A percentile compares a stretch with the other conserved stretches of the same genome.
Evolutionary conservation across 2,888 invertebrate genomes (phyloP).

Genomic region (Hemicrepidius hirtus): DNA sequence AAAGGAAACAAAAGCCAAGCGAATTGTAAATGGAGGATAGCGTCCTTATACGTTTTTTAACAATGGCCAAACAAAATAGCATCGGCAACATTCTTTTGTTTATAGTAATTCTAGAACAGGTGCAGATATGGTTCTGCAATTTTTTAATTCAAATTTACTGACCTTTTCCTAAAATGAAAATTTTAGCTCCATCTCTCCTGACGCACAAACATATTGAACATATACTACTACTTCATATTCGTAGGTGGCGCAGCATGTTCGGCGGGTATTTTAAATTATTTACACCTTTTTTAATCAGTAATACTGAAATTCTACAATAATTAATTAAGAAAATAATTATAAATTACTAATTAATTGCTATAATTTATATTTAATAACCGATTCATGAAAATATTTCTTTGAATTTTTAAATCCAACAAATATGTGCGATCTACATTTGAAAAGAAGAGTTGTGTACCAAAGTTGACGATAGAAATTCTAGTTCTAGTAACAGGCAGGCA

Average conservation of each 20-base stretch:
- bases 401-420: not conserved
- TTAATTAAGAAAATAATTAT: not conserved
- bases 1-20: constrained; percentile 48
- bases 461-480: constrained; percentile 23
- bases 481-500: constrained; percentile 31
- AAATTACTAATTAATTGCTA: not conserved
- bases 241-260: constrained; percentile 57
- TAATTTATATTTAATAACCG: not conserved
- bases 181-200: constrained; percentile 72
- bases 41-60: constrained; percentile 5
- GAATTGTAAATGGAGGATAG: constrained; percentile 41
- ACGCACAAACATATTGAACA: constrained; percentile 69
- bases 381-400: not conserved
- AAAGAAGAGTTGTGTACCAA: constrained; percentile 42
- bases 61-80: not conserved
- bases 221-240: constrained; percentile 59
- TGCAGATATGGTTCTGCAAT: constrained; percentile 20
- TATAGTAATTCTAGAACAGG: constrained; percentile 10
- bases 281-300: not conserved
- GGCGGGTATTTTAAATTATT: constrained; percentile 41
- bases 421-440: constrained; percentile 49
- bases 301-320: constrained; percentile 14
- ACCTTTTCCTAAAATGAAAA: constrained; percentile 70
- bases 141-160: constrained; percentile 70
- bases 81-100: constrained; percentile 19